A percentile compares a stretch with the other conserved stretches of the same genome.
These are phyloP conservation scores for Aphodius granarius DNA, from an alignment of 2,888 invertebrate species.

Conservation along the genomic window DNA sequence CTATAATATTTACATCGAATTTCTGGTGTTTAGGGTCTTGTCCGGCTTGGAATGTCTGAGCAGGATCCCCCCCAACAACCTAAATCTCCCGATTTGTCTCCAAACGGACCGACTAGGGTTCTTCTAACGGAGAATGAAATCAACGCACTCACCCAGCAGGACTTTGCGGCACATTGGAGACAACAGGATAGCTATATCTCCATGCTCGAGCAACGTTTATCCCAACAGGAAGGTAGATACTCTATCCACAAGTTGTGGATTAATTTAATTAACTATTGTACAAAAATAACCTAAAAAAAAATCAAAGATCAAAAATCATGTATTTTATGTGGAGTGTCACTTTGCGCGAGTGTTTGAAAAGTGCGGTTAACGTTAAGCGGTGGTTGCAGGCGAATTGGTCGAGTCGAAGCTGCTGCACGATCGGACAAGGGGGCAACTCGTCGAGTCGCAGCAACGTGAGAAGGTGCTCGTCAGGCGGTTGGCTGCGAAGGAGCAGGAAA, in stretches of 20 bases:
- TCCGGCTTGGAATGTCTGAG: constrained; percentile 43
- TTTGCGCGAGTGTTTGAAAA: constrained; percentile 20
- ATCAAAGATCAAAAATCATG: constrained; percentile 24
- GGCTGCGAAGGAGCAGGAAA: constrained; percentile 94
- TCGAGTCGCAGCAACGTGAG: constrained; percentile 88
- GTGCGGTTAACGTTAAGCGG: constrained; percentile 34
- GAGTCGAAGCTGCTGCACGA: constrained; percentile 77
- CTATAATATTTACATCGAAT: constrained; percentile 20
- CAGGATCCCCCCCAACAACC: constrained; percentile 44
- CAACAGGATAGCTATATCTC: constrained; percentile 77
- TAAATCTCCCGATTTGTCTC: constrained; percentile 58
- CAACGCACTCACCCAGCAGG: constrained; percentile 64
- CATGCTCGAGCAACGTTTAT: constrained; percentile 72
- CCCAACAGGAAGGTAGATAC: constrained; percentile 76
- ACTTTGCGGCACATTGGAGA: constrained; percentile 71
- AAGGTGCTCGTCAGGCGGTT: constrained; percentile 89
- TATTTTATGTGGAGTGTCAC: not conserved
- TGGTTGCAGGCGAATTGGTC: constrained; percentile 67
- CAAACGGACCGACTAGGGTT: constrained; percentile 58
- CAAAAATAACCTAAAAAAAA: constrained; percentile 19
- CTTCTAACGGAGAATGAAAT: constrained; percentile 67
- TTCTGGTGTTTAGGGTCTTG: constrained; percentile 15
- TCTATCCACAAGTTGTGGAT: constrained; percentile 48
- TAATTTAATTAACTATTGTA: constrained; percentile 17
- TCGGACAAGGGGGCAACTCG: constrained; percentile 77